Base-by-base conservation (phyloP, 2,888 invertebrate species). In the Tholera decimalis region DNA sequence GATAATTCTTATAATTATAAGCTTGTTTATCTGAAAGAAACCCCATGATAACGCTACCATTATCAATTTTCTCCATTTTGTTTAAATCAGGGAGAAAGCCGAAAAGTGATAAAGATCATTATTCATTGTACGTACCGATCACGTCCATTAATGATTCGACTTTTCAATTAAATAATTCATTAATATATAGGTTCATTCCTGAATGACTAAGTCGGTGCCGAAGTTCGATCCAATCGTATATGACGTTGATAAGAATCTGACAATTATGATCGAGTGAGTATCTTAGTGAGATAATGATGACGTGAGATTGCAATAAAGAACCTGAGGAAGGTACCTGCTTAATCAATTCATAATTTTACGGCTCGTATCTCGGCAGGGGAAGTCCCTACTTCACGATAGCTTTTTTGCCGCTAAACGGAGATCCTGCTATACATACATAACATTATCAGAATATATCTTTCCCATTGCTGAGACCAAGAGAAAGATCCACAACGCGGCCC, bases 181-280 rank as follows among this genome's bases (percentile, higher is more conserved):
- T 28, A 22, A 33, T 13, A 22, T 18, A 6, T 22, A 15, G 20
- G 18, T 69, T 30, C 28, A 15, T 53, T 67, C 41, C 9, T 67
- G n/a, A 67, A 53, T 53, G 30, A 33, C 13, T 39, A 24, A 5
- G 20, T 39, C 13, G 20, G 9, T 43, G 30, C 28, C 18, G 28
- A 28, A 4, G 18, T 11, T 3, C 13, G 28, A 69, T 64, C 30
- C 2, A n/a, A 46, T 35, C 44, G 6, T 4, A 7, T 15, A 24
- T 44, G 30, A 22, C 2, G 20, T 22, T 63, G 63, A 68, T 68
- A 68, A 44, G 15, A 30, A 58, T 64, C 64, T 37, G 24, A 24
- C n/a, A 22, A 37, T 30, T 37, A 57, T 37, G 18, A 15, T 30
- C 56, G 22, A 22, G n/a, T 20, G 18, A 57, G 30, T 39, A 46